Percentiles rank a stretch among this genome's conserved stretches.
These are phyloP conservation scores for Linurgus olivaceus DNA, from an alignment of 2,797 vertebrate genomes.

Conservation along the genomic window DNA sequence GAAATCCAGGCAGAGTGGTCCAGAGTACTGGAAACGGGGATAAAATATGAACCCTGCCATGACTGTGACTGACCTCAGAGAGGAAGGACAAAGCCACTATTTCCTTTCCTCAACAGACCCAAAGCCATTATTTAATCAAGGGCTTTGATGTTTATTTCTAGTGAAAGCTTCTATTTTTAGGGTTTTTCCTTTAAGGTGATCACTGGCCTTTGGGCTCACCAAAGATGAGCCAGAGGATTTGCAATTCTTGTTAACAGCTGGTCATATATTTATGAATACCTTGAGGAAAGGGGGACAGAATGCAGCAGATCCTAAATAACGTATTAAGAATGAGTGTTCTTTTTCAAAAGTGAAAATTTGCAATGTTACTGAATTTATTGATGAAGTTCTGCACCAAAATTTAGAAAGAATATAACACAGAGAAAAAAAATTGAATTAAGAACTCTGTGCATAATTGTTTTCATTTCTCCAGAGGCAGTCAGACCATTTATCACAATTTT, in stretches of 20 bases:
- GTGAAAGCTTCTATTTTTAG: neutral
- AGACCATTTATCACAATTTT: neutral
- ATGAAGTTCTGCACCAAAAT: neutral
- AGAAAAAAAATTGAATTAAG: neutral
- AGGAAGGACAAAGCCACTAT: neutral
- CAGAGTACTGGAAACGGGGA: neutral
- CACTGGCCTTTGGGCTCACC: neutral
- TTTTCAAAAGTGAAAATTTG: neutral
- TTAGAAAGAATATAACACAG: neutral
- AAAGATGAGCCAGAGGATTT: neutral
- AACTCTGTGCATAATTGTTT: neutral
- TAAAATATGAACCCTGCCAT: neutral
- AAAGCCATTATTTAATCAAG: neutral
- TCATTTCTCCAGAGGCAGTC: neutral
- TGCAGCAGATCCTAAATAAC: neutral
- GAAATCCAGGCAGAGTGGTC: constrained; percentile 11
- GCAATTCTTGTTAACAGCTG: neutral
- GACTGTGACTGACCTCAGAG: neutral
- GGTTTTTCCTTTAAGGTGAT: neutral
- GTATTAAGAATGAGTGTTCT: neutral
- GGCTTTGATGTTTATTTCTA: neutral
- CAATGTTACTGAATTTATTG: neutral
- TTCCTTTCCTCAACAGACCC: neutral
- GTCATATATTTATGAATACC: neutral
- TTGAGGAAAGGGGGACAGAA: neutral